A percentile compares a stretch with the other conserved stretches of the same genome.
phyloP scores from a whole-genome alignment of 1,140 invertebrate species.

The Penaeus vannamei region DNA sequence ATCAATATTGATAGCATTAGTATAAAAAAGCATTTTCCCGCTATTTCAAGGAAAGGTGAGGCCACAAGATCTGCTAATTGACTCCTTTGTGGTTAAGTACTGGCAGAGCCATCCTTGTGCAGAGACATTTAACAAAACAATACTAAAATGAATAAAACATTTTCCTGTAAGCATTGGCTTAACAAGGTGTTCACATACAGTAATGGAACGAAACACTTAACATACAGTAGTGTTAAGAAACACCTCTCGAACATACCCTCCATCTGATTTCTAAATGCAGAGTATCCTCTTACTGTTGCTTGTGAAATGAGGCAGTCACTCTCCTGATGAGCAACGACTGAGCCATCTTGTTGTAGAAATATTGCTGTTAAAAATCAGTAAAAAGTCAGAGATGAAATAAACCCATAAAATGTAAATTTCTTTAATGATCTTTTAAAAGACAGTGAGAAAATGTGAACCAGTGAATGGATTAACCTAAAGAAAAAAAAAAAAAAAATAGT shows the following conservation, averaged over 20 bases:
- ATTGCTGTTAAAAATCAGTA: conserved; percentile 54
- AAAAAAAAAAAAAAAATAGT: background rate
- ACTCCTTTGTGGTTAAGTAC: no score
- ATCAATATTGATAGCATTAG: no score
- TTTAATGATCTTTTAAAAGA: background rate
- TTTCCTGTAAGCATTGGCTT: no score
- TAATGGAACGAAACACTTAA: no score
- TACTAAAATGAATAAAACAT: no score
- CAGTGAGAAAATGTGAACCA: background rate
- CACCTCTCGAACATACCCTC: conserved; percentile 35
- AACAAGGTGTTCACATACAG: background rate
- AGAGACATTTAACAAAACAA: no score
- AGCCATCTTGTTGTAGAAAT: conserved; percentile 58
- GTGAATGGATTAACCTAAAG: background rate
- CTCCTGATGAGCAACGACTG: conserved; percentile 42
- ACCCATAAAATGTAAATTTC: background rate
- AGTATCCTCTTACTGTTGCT: conserved; percentile 60
- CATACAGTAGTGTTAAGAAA: background rate
- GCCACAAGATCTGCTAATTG: no score
- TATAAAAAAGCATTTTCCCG: no score
- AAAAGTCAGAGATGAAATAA: background rate
- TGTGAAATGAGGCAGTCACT: conserved; percentile 65
- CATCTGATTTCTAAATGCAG: conserved; percentile 64
- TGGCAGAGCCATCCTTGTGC: no score
- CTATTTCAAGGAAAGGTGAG: no score